Evolutionary conservation across 2,113 vertebrate species (phyloP), one percentile per base, ranked within the genome.

Genomic region (Salvelinus alpinus): DNA sequence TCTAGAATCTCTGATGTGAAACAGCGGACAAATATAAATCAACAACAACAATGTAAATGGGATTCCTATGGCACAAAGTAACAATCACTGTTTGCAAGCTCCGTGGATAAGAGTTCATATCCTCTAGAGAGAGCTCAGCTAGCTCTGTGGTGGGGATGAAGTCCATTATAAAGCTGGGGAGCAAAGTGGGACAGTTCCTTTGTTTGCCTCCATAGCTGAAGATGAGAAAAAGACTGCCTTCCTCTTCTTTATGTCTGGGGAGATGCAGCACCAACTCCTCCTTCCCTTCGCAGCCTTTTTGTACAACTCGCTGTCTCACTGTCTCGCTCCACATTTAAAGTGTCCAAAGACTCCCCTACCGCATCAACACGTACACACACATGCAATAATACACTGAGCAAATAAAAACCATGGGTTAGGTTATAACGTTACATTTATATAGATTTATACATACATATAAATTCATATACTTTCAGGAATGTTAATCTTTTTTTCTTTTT

Each of bases 401-500:
- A 88, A 91, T 89, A 90, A 88, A 80, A 87, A 83, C 85, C 85
- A 85, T 81, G 91, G 88, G 90, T 93, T 93, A 94, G 88, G 82
- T 90, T 92, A 93, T 86, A 34, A 34, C 34, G 34, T 34, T 34
- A 90, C 88, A 92, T 90, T 91, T 92, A 92, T 91, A 93, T 92
- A 92, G 90, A 94, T 93, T 92, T 92, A 91, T 88, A 93, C 88
- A 91, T 83, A 93, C 88, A 92, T 91, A 92, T 85, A 90, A 90
- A 91, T 91, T 93, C 85, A 92, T 93, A 93, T 92, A 93, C 66
- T 91, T 94, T 89, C 88, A 91, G 86, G 91, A 92, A 92, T 92
- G 92, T 93, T 92, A 96, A 95, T 95, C 92, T 89, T 85, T 87
- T 80, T 80, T 89, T 87, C 74, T 64, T 82, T 86, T 80, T 87